Evolutionary conservation across 2,888 invertebrate species (phyloP), one percentile per base, ranked within the genome.

Genomic region (Campoplex nolae): DNA sequence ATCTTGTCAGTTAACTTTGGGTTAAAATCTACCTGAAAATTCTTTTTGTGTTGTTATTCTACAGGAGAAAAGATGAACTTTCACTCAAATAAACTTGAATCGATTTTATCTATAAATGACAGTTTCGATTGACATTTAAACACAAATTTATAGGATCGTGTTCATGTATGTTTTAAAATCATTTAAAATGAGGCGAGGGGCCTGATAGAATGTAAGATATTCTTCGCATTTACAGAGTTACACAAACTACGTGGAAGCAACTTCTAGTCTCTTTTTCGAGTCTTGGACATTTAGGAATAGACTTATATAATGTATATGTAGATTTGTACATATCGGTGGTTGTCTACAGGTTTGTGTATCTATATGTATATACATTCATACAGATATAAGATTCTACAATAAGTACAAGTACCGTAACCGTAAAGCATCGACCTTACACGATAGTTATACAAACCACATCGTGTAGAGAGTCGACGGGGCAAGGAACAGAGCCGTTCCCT

Each of bases 121-220:
- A 45, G 45, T 45, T 13, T 11, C 9, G 13, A 13, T 45, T 45
- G 8, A 35, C 23, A 23, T 56, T 56, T 6, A 9, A 23, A 56
- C 3, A 8, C 56, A 56, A 56, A 67, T 32, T 2, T 42, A 8
- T 76, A 76, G 32, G 51, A 48, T 23, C 67, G 11, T 58, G 45
- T 45, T 11, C 13, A 3, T 28, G 3, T 58, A 35, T 23, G 70
- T 71, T 76, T 80, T 71, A 48, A 51, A 56, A 83, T 79, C 75
- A 83, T 83, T 71, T 80, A 68, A 81, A 68, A 77, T 28, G 7
- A 32, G 42, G 28, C 23, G 71, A 79, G 70, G 0, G 23, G 84
- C 84, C 68, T 51, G 89, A 42, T 42, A 42, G 42, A 91, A 91
- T 35, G 90, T 90, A 89, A 90, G 89, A 78, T 86, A 78, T 79